A percentile compares a stretch with the other conserved stretches of the same genome.
Conservation (phyloP, 1,140 invertebrate species). For the Camponotus floridanus region DNA sequence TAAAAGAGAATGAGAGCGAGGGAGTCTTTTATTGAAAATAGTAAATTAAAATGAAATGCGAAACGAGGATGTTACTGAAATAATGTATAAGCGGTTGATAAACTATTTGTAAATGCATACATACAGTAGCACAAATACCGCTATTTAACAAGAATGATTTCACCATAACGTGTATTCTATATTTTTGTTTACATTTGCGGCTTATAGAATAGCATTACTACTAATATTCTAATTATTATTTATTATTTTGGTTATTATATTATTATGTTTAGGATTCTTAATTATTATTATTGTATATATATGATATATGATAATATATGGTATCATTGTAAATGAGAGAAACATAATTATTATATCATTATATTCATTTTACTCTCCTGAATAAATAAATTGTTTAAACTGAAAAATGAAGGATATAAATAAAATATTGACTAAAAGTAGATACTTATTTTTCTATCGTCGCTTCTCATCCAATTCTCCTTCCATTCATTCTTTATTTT, state of each 20-base stretch:
- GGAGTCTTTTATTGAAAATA: slow-evolving; percentile 54
- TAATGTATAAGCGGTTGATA: slow-evolving; percentile 65
- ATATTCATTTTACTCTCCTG: slow-evolving; percentile 80
- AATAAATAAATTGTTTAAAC: slow-evolving; percentile 82
- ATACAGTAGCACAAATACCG: slow-evolving; percentile 74
- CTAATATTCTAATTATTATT: slow-evolving; percentile 76
- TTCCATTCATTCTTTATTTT: background rate
- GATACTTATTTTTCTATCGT: background rate
- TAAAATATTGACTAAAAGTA: slow-evolving; percentile 79
- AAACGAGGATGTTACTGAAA: slow-evolving; percentile 36
- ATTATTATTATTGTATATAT: slow-evolving; percentile 74
- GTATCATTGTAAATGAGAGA: slow-evolving; percentile 81
- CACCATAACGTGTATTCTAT: slow-evolving; percentile 76
- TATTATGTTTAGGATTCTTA: slow-evolving; percentile 71
- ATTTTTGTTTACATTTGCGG: slow-evolving; percentile 75
- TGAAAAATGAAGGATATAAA: slow-evolving; percentile 79
- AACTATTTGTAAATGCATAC: slow-evolving; percentile 76
- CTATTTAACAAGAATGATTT: slow-evolving; percentile 71
- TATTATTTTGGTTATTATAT: slow-evolving; percentile 72
- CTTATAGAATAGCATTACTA: slow-evolving; percentile 76
- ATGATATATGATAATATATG: slow-evolving; percentile 76
- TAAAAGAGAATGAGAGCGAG: slow-evolving; percentile 66
- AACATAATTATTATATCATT: slow-evolving; percentile 82
- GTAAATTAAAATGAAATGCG: slow-evolving; percentile 56
- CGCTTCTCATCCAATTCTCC: background rate